phyloP scores from a whole-genome alignment of 92 coral and sea anemone species.

The Parazoanthus swiftii region DNA sequence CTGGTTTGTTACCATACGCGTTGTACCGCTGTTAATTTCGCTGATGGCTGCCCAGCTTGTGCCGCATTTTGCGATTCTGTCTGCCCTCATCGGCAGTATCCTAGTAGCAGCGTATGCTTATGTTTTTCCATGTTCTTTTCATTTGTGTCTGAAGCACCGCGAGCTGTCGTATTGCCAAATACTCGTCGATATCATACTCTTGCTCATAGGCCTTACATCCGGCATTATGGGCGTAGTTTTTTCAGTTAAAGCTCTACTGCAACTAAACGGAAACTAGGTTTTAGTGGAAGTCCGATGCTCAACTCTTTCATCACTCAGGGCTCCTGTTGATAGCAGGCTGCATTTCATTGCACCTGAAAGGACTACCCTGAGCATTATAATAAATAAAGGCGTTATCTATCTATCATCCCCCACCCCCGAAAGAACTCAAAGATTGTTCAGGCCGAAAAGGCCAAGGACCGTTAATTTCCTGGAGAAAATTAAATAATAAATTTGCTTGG shows the following conservation, averaged over 20 bases:
- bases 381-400: too few species aligned
- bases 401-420: too few species aligned
- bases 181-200: not conserved
- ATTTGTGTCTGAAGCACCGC: constrained; percentile 21
- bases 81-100: constrained; percentile 21
- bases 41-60: constrained; percentile 3
- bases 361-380: too few species aligned
- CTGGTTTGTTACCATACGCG: constrained; percentile 21
- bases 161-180: constrained; percentile 29
- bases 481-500: too few species aligned
- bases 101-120: constrained; percentile 27
- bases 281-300: too few species aligned
- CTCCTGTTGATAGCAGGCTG: too few species aligned
- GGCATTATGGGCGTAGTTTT: constrained; percentile 1
- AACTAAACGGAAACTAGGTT: not conserved
- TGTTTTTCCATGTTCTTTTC: constrained; percentile 27
- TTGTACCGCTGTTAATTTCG: not conserved
- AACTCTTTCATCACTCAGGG: too few species aligned
- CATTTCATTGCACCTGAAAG: too few species aligned
- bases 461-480: too few species aligned
- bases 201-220: constrained; percentile 4
- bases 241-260: constrained; percentile 13
- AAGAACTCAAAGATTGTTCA: too few species aligned
- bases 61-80: constrained; percentile 24
- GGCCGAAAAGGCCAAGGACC: too few species aligned